A percentile compares a stretch with the other conserved stretches of the same genome.
These are phyloP conservation scores for Pachypanchax playfairii DNA, from an alignment of 2,113 vertebrate genomes.

Conservation along the genomic window DNA sequence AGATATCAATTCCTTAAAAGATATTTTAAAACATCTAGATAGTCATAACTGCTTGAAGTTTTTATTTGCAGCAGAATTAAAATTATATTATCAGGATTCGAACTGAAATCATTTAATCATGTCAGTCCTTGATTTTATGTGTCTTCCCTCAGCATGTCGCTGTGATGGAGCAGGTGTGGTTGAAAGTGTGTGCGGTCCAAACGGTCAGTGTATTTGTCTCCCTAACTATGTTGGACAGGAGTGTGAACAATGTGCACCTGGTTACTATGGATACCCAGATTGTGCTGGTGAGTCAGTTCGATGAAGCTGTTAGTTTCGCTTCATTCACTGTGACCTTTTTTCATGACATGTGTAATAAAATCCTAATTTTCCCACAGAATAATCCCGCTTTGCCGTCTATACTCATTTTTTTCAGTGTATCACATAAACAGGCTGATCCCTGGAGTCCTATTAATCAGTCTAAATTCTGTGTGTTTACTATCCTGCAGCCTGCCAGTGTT, in stretches of 20 bases:
- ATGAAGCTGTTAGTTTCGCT: constrained; percentile 23
- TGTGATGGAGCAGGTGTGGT: constrained; percentile 77
- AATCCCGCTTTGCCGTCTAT: constrained; percentile 2
- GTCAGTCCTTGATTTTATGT: too few relatives aligned
- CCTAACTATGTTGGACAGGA: constrained; percentile 67
- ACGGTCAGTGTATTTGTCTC: constrained; percentile 77
- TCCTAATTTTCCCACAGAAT: constrained; percentile 47
- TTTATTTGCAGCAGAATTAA: too few relatives aligned
- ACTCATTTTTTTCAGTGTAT: constrained; percentile 27
- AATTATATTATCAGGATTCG: too few relatives aligned
- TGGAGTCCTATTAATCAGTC: too few relatives aligned
- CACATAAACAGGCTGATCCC: constrained; percentile 1
- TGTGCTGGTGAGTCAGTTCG: constrained; percentile 76
- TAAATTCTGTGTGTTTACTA: constrained; percentile 15
- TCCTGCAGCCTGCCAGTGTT: constrained; percentile 85
- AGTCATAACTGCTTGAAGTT: too few relatives aligned
- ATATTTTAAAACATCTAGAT: too few relatives aligned
- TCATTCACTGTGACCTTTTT: constrained; percentile 44
- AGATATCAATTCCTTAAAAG: too few relatives aligned
- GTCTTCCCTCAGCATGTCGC: constrained; percentile 67
- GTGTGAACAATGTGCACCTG: constrained; percentile 76
- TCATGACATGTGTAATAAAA: constrained; percentile 44
- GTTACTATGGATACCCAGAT: constrained; percentile 80
- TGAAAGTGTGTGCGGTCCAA: constrained; percentile 58
- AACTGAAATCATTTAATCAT: too few relatives aligned